Conservation (phyloP, 2,797 vertebrate species). For the Nannoperca australis region DNA sequence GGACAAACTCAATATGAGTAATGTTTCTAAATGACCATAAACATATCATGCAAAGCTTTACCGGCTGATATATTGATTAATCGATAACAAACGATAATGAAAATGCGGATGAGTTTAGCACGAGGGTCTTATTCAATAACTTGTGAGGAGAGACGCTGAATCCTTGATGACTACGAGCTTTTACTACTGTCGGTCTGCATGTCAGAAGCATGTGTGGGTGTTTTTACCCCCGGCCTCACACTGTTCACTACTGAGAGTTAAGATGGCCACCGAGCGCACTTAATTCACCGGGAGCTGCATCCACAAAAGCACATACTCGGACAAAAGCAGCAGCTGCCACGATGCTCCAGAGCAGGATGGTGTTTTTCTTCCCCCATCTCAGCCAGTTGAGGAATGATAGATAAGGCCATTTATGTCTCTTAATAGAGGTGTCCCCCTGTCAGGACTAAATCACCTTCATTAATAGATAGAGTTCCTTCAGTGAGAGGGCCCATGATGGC, state of each 20-base stretch:
- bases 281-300: not conserved
- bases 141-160: not conserved
- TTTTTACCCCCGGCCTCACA: no score
- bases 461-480: slow-evolving; percentile 72
- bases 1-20: no score
- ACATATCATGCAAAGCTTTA: no score
- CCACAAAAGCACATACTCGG: not conserved
- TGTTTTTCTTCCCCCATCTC: slow-evolving; percentile 16
- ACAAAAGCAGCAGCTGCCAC: slow-evolving; percentile 11
- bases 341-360: not conserved
- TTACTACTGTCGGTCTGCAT: no score
- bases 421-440: slow-evolving; percentile 80
- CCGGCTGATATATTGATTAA: no score
- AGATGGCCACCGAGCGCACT: not conserved
- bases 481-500: slow-evolving; percentile 63
- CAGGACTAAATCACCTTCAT: slow-evolving; percentile 78
- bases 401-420: slow-evolving; percentile 67
- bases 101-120: not conserved
- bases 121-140: no score
- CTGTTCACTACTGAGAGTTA: not conserved
- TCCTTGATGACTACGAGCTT: not conserved
- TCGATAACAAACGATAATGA: no score
- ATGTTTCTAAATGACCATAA: no score
- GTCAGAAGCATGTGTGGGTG: no score
- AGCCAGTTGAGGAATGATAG: slow-evolving; percentile 53